Evolutionary conservation across 2,113 vertebrate species (phyloP), one percentile per base, ranked within the genome.

Genomic region (Takifugu flavidus): DNA sequence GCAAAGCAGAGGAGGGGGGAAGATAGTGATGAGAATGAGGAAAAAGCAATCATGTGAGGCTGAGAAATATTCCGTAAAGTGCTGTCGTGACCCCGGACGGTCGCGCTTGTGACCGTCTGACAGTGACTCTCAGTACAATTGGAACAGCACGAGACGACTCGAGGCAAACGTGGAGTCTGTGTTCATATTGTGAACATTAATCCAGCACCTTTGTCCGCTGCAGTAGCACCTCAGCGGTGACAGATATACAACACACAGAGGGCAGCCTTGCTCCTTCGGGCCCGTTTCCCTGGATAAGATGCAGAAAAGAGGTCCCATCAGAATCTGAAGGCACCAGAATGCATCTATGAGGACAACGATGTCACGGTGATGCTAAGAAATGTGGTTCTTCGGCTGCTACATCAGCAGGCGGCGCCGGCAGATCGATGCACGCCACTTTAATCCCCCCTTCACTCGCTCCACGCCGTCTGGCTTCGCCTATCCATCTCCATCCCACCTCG

Each of bases 401-500:
- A 58, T 79, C 76, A 84, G 82, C 74, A 84, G 69, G 63, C 20
- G 4, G 27, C 7, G 4, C 43, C 14, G 62, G 66, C 63, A 59
- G 83, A 85, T 72, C 44, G 56, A 85, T 73, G 49, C 49, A 59
- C 58, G 56, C 58, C 60, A 42, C 8, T 49, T 51, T 56, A 25
- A 50, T 12, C 58, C 56, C 10, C 31, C 29, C 2, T 25, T 13
- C 31, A 39, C 50, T 3, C n/a, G 46, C 12, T 26, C 43, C 49
- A 27, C 60, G 59, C 25, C n/a, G 47, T 47, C 31, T 13, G 14
- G 59, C 55, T 13, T 51, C 31, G 45, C 65, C 65, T n/a, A 60
- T 76, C 67, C 51, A 60, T 74, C 59, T 73, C 61, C 59, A 62
- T 65, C 70, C 67, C 70, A 75, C 71, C 55, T 68, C 67, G 45